Base-by-base conservation (phyloP, 2,797 vertebrate genomes). In the Australoheros facetus region DNA sequence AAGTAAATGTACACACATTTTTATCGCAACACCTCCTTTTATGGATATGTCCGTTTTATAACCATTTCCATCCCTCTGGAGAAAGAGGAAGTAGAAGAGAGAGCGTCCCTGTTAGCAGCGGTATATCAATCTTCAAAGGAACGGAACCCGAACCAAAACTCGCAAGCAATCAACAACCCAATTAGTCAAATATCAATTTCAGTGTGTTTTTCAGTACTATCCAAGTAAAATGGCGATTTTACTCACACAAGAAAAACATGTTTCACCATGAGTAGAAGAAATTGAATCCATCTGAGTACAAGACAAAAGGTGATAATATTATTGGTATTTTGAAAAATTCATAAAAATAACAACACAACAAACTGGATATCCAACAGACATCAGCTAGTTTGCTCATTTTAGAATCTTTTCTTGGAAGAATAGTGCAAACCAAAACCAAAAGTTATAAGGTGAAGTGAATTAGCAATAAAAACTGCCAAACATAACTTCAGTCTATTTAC, bases 1-100 rank as follows among this genome's bases (percentile, higher is more conserved):
- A 95, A 97, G 96, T 97, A 96, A 97, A 96, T 97, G 95, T 96
- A 96, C 96, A 96, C 95, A 90, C 92, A 86, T 95, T 93, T 93
- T 93, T 89, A 93, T 93, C 90, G 84, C 88, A 93, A 96, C 96
- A 95, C 95, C 89, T 87, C 91, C 87, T 91, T 95, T 91, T 85
- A 93, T 92, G 87, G 94, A 90, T 89, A 88, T 84, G 95, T 95
- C 92, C 92, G 93, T 93, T 91, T 88, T 78, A 87, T 91, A 77
- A 84, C 89, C 84, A 91, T 71, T 82, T 82, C 88, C 8, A 51
- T 71, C 54, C 90, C 79, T 90, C 60, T 75, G 21, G 58, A 80
- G 80, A 80, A 91, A 86, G 76, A 88, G 79, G 79, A 56, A 62
- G 84, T 58, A 79, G 86, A 85, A 79, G 78, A 91, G 81, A 87